Evolutionary conservation across 1,140 invertebrate species (phyloP).

Genomic region (Megathymus violae): DNA sequence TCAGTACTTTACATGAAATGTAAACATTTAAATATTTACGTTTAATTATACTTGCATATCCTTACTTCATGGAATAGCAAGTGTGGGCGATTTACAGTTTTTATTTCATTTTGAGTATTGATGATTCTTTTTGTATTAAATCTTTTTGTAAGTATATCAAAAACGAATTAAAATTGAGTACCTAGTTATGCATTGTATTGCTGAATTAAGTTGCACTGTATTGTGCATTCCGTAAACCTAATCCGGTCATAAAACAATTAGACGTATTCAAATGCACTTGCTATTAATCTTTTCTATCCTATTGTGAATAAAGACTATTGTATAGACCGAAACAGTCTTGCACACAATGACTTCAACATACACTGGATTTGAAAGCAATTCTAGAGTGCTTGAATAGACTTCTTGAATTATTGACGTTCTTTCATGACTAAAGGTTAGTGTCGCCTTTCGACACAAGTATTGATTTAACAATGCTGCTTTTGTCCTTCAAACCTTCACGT

Average conservation of each 20-base stretch:
- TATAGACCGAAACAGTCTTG: background rate
- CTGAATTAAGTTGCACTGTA: background rate
- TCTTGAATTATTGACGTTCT: background rate
- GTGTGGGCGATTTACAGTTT: background rate
- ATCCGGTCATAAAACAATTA: constrained; percentile 12
- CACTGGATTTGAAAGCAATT: background rate
- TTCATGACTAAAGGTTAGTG: background rate
- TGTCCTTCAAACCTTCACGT: background rate
- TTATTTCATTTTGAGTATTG: background rate
- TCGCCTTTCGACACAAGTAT: background rate
- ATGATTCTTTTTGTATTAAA: background rate
- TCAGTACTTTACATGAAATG: constrained; percentile 17
- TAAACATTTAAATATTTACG: constrained; percentile 7
- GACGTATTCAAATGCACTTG: background rate
- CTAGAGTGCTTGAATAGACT: background rate
- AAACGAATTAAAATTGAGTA: background rate
- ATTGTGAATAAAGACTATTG: background rate
- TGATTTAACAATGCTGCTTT: background rate
- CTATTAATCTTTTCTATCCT: background rate
- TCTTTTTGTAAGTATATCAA: no score
- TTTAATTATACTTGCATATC: background rate
- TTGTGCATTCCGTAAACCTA: constrained; percentile 1
- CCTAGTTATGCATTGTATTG: constrained; percentile 1
- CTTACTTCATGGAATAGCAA: background rate
- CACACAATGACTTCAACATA: background rate